A percentile compares a stretch with the other conserved stretches of the same genome.
Evolutionary conservation across 2,888 invertebrate genomes (phyloP).

Genomic region (Trichopoda pennipes): DNA sequence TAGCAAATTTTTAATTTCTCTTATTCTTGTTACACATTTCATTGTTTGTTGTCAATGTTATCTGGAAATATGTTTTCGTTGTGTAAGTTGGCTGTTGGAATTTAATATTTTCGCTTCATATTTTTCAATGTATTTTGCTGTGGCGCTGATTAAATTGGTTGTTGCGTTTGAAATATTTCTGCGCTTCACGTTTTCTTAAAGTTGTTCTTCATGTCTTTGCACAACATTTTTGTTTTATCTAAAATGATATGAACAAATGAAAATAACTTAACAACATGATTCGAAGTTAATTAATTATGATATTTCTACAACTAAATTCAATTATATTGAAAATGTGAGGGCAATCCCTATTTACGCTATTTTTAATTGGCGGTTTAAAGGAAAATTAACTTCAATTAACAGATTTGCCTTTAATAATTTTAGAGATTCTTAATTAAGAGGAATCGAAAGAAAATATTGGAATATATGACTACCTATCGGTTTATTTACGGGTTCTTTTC

Average conservation of each 20-base stretch:
- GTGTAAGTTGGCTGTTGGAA: background rate
- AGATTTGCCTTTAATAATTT: no score
- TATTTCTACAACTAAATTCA: conserved; percentile 13
- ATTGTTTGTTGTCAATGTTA: background rate
- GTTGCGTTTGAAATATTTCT: no score
- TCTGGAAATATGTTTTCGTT: conserved; percentile 12
- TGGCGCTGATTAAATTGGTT: conserved; percentile 4
- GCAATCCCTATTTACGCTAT: no score
- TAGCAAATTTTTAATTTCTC: background rate
- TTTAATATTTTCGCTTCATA: background rate
- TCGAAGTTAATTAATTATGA: conserved; percentile 27
- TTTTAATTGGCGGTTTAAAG: no score
- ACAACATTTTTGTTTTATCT: conserved; percentile 36
- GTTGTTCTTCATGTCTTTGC: background rate
- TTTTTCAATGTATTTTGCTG: conserved; percentile 16
- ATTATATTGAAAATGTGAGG: background rate
- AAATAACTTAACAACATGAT: conserved; percentile 26
- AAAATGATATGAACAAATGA: conserved; percentile 22
- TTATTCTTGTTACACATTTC: background rate
- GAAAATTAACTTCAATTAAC: no score
- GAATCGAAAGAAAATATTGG: no score
- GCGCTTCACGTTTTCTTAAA: background rate
- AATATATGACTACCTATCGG: no score
- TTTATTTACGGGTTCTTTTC: no score
- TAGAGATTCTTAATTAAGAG: no score